phyloP scores from a whole-genome alignment of 2,888 invertebrate species.

The Polietes domitor region DNA sequence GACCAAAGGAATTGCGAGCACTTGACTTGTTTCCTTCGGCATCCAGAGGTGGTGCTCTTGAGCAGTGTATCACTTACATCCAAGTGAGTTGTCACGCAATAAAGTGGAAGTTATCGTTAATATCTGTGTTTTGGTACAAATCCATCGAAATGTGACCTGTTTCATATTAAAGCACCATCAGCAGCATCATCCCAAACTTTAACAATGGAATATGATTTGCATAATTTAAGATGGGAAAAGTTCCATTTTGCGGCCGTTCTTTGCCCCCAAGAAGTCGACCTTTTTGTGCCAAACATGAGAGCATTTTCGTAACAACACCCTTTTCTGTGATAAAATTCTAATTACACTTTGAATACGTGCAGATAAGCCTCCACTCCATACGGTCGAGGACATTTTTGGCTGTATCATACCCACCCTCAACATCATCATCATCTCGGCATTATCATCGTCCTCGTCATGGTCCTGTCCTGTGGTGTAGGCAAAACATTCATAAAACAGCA shows the following conservation, averaged over 20 bases:
- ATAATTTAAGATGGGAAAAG: slow-evolving; percentile 24
- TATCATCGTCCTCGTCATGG: slow-evolving; percentile 29
- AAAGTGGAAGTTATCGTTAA: slow-evolving; percentile 77
- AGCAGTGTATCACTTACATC: slow-evolving; percentile 66
- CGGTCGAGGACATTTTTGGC: background rate
- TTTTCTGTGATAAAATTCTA: slow-evolving; percentile 55
- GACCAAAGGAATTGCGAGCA: slow-evolving; percentile 75
- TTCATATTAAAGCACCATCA: slow-evolving; percentile 9
- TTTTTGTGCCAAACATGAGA: slow-evolving; percentile 12
- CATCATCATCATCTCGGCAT: slow-evolving; percentile 41
- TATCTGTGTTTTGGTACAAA: slow-evolving; percentile 11
- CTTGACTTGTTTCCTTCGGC: slow-evolving; percentile 48
- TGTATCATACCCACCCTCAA: background rate
- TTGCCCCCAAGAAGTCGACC: slow-evolving; percentile 5
- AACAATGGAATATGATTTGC: slow-evolving; percentile 24
- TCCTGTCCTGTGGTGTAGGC: slow-evolving; percentile 20
- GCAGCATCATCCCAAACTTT: background rate
- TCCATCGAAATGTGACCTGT: background rate
- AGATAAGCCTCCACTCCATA: slow-evolving; percentile 39
- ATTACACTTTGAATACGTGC: slow-evolving; percentile 58
- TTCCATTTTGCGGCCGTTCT: background rate
- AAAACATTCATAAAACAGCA: slow-evolving; percentile 49
- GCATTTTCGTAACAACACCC: slow-evolving; percentile 34
- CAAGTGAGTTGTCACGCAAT: slow-evolving; percentile 76
- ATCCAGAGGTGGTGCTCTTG: slow-evolving; percentile 39